These are phyloP conservation scores for Polyommatus iphigenia DNA, from an alignment of 2,888 invertebrate genomes.

Conservation along the genomic window DNA sequence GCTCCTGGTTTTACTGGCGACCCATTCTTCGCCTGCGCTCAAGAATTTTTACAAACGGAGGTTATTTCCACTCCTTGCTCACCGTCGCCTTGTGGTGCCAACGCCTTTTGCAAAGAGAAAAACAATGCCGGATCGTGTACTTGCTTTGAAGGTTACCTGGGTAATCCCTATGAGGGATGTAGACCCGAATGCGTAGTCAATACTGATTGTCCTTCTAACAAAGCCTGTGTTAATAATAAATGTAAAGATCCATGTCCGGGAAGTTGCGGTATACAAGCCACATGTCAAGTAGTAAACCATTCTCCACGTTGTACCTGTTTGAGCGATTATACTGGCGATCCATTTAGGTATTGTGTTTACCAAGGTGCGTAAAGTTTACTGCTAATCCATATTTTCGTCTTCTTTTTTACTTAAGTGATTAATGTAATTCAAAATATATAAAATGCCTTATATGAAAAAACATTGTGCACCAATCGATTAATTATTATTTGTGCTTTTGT, in stretches of 20 bases:
- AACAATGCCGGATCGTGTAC: slow-evolving; percentile 83
- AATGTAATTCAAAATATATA: neutral
- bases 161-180: slow-evolving; percentile 89
- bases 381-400: slow-evolving; percentile 27
- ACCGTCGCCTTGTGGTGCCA: slow-evolving; percentile 83
- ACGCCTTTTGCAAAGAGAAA: slow-evolving; percentile 83
- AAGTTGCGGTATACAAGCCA: slow-evolving; percentile 86
- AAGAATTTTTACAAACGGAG: slow-evolving; percentile 58
- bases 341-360: slow-evolving; percentile 83
- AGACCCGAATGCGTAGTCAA: slow-evolving; percentile 87
- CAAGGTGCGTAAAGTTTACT: slow-evolving; percentile 56
- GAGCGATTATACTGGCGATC: slow-evolving; percentile 86
- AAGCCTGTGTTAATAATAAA: slow-evolving; percentile 85
- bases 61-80: slow-evolving; percentile 77
- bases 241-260: slow-evolving; percentile 89
- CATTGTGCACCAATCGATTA: no score
- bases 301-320: slow-evolving; percentile 84
- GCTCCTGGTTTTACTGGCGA: slow-evolving; percentile 85
- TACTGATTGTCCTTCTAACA: slow-evolving; percentile 85
- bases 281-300: slow-evolving; percentile 87
- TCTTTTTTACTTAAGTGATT: slow-evolving; percentile 9
- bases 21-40: slow-evolving; percentile 84
- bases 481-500: slow-evolving; percentile 50
- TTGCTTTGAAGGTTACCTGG: slow-evolving; percentile 85
- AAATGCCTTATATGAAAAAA: no score